These are phyloP conservation scores for Bombyx mandarina DNA, from an alignment of 1,140 invertebrate species.

Conservation along the genomic window DNA sequence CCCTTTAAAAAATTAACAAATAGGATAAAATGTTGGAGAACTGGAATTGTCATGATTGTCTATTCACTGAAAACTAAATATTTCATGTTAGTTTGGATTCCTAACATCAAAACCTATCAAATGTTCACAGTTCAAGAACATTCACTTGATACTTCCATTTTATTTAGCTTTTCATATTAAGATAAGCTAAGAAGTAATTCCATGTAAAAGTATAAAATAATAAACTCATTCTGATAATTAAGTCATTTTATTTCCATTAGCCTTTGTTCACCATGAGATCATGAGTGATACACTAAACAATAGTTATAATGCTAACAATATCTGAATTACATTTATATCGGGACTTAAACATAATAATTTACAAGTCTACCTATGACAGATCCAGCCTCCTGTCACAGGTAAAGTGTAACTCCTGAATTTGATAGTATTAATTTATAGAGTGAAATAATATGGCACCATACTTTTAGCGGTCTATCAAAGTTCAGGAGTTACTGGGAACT, in stretches of 20 bases:
- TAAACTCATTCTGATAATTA: slow-evolving; percentile 10
- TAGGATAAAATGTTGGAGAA: too few relatives aligned
- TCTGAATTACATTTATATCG: slow-evolving; percentile 13
- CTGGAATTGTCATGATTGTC: too few relatives aligned
- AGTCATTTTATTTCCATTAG: slow-evolving; percentile 11
- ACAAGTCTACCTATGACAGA: slow-evolving; percentile 31
- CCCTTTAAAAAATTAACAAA: too few relatives aligned
- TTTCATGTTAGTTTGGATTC: too few relatives aligned
- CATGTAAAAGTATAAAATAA: slow-evolving; percentile 5
- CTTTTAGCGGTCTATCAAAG: slow-evolving; percentile 15
- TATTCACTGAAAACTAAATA: too few relatives aligned
- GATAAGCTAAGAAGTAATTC: not conserved
- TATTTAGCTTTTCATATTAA: not conserved
- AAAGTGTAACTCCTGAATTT: slow-evolving; percentile 24
- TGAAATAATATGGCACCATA: slow-evolving; percentile 33
- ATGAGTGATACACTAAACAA: slow-evolving; percentile 18
- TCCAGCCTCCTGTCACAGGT: slow-evolving; percentile 44
- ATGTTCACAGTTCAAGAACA: too few relatives aligned
- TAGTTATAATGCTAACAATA: slow-evolving; percentile 21
- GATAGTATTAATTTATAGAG: too few relatives aligned
- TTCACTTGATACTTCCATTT: too few relatives aligned
- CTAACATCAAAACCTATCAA: too few relatives aligned
- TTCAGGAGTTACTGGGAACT: slow-evolving; percentile 16
- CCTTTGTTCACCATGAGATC: slow-evolving; percentile 20
- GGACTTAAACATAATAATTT: slow-evolving; percentile 13